A percentile compares a stretch with the other conserved stretches of the same genome.
Evolutionary conservation across 1,140 invertebrate genomes (phyloP).

Genomic region (Orussus abietinus): DNA sequence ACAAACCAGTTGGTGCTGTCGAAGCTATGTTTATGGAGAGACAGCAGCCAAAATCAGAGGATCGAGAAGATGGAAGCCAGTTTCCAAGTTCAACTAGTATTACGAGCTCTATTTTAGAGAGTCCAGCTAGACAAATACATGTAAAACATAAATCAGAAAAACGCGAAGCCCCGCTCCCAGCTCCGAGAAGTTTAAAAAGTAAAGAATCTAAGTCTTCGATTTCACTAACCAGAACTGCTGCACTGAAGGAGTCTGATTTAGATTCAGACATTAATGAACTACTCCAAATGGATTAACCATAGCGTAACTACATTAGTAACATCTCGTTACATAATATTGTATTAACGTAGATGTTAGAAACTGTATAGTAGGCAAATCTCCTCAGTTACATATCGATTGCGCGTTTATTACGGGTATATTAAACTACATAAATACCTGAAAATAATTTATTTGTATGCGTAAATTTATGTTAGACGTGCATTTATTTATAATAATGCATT

Average conservation of each 20-base stretch:
- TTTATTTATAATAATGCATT: too few species aligned
- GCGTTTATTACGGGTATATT: too few species aligned
- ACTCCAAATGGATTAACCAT: conserved; percentile 34
- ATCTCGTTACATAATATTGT: too few species aligned
- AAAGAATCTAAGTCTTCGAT: conserved; percentile 5
- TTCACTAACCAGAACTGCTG: conserved; percentile 19
- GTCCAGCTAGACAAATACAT: conserved; percentile 6
- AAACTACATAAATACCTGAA: too few species aligned
- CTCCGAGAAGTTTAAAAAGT: conserved; percentile 26
- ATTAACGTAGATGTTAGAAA: too few species aligned
- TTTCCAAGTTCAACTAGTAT: conserved; percentile 14
- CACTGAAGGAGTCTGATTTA: conserved; percentile 33
- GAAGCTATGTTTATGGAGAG: conserved; percentile 42
- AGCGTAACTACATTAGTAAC: too few species aligned
- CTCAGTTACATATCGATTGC: too few species aligned
- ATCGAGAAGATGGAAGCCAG: conserved; percentile 8
- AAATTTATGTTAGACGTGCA: too few species aligned
- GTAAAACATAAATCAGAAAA: conserved; percentile 8
- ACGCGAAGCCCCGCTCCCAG: conserved; percentile 21
- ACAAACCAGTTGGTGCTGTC: conserved; percentile 36
- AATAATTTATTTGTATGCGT: too few species aligned
- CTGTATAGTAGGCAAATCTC: too few species aligned
- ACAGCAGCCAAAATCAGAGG: conserved; percentile 16
- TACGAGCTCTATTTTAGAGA: conserved; percentile 15
- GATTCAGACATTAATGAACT: conserved; percentile 42